These are phyloP conservation scores for Lithophane leautieri DNA, from an alignment of 2,888 invertebrate genomes.

Conservation along the genomic window DNA sequence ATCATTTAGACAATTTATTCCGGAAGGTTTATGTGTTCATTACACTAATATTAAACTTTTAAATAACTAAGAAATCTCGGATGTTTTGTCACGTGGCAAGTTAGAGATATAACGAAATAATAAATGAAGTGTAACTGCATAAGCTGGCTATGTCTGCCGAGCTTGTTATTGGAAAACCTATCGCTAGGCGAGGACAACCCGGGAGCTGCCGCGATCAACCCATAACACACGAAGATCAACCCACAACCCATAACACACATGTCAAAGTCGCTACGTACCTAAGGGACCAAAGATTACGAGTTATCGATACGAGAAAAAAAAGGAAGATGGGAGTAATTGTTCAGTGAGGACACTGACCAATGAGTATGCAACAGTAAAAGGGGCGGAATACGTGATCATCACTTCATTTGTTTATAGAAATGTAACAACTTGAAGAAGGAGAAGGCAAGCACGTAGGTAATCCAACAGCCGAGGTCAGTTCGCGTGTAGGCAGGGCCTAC, in stretches of 20 bases:
- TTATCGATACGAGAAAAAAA: background rate
- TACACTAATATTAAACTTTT: background rate
- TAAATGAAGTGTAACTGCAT: background rate
- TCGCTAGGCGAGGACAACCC: background rate
- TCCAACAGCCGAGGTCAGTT: background rate
- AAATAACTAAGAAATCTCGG: too few relatives aligned
- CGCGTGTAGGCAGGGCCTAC: conserved; percentile 17
- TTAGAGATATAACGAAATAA: background rate
- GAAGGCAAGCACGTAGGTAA: background rate
- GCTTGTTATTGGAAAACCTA: background rate
- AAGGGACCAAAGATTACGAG: background rate
- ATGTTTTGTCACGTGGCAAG: background rate
- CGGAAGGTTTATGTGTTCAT: background rate
- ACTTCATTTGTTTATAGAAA: conserved; percentile 13
- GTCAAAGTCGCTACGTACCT: background rate
- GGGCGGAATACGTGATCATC: background rate
- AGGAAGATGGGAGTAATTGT: background rate
- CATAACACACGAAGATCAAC: background rate
- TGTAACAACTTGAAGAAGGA: background rate
- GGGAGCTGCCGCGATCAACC: background rate
- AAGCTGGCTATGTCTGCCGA: background rate
- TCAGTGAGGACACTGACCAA: too few relatives aligned
- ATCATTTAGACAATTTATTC: background rate
- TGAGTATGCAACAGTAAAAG: background rate
- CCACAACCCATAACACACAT: background rate